A percentile compares a stretch with the other conserved stretches of the same genome.
Evolutionary conservation across 2,888 invertebrate genomes (phyloP).

Genomic region (Xiphydria camelus): DNA sequence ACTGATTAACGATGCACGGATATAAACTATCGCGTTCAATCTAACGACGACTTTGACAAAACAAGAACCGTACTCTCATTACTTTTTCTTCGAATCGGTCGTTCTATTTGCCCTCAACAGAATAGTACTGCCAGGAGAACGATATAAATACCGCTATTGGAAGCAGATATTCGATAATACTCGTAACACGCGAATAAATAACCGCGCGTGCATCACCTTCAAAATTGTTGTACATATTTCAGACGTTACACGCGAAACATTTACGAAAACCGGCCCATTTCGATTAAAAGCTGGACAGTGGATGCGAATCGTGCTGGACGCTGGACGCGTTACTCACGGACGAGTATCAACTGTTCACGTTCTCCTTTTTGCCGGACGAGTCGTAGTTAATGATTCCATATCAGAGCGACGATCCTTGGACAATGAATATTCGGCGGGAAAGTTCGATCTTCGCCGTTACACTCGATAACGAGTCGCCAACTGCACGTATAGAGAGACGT

Average conservation of each 20-base stretch:
- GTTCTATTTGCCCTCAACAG: conserved; percentile 63
- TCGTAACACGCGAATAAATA: too few relatives aligned
- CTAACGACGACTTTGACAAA: conserved; percentile 12
- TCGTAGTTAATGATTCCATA: conserved; percentile 62
- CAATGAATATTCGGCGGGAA: conserved; percentile 59
- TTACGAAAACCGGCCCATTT: conserved; percentile 64
- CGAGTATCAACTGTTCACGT: conserved; percentile 68
- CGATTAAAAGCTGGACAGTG: conserved; percentile 68
- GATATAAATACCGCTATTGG: conserved; percentile 63
- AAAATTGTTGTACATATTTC: too few relatives aligned
- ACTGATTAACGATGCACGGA: conserved; percentile 17
- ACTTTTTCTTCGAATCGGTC: conserved; percentile 63
- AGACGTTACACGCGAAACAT: conserved; percentile 65
- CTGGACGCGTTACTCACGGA: conserved; percentile 59
- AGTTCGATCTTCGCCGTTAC: too few relatives aligned
- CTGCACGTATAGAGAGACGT: too few relatives aligned
- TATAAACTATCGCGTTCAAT: too few relatives aligned
- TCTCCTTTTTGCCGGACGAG: conserved; percentile 68
- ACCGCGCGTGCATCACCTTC: too few relatives aligned
- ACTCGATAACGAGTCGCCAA: too few relatives aligned
- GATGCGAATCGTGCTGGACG: conserved; percentile 63
- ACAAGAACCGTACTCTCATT: conserved; percentile 62
- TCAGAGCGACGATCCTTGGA: conserved; percentile 68
- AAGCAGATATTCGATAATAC: too few relatives aligned
- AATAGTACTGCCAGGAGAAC: conserved; percentile 63